Evolutionary conservation across 1,140 invertebrate genomes (phyloP), one percentile per base, ranked within the genome.

Genomic region (Macrotrachela quadricornifera): DNA sequence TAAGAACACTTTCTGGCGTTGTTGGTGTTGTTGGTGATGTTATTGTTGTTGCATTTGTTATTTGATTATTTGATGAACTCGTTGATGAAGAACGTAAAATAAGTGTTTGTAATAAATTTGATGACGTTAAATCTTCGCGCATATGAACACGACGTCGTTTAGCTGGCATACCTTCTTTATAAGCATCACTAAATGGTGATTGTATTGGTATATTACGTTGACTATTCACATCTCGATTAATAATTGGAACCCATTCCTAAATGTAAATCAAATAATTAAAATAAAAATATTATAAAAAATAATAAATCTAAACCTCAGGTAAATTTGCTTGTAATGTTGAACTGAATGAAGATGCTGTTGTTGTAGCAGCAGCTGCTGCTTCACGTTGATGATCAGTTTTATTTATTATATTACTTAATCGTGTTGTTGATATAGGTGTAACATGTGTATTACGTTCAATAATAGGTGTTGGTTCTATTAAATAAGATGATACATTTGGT

Each of bases 221-320:
- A 45, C 75, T 69, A 56, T 78, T 73, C 16, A 77, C 67, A 64
- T 85, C 82, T 16, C 77, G 72, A 10, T 77, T 75, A 49, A 85
- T 83, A 49, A 83, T 78, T 4, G 82, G 81, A 21, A 85, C 76
- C 82, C 82, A 85, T 45, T 82, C 79, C 79, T 81, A 54, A n/a
- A n/a, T n/a, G n/a, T n/a, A n/a, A n/a, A n/a, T n/a, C n/a, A n/a
- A n/a, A n/a, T n/a, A n/a, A n/a, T n/a, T n/a, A n/a, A n/a, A n/a
- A n/a, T n/a, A n/a, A n/a, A n/a, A n/a, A n/a, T n/a, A n/a, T n/a
- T n/a, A n/a, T n/a, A n/a, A n/a, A n/a, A n/a, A n/a, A n/a, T n/a
- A n/a, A n/a, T n/a, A n/a, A n/a, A n/a, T n/a, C n/a, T n/a, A 47
- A 14, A 30, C 21, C 39, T 38, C 49, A 30, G 46, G n/a, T n/a